Conservation (phyloP, 2,888 invertebrate genomes). For the Lasioglossum zephyrum region DNA sequence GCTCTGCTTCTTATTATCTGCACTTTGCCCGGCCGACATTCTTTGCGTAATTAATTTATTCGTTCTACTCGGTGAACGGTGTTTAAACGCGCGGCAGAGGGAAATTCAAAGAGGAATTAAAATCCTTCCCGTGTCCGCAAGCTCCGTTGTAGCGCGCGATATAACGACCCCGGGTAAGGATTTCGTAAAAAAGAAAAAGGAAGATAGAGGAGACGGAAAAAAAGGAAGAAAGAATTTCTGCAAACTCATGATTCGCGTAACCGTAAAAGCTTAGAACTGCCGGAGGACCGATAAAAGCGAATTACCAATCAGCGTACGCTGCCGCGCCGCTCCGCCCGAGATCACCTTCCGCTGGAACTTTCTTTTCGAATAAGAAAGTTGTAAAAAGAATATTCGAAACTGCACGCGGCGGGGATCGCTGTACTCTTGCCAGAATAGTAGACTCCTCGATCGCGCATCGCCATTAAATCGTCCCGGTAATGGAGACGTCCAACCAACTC, state of each 20-base stretch:
- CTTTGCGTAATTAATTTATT: constrained; percentile 31
- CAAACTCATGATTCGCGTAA: constrained; percentile 28
- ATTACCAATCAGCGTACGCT: constrained; percentile 51
- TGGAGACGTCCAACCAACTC: neutral
- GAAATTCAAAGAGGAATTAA: constrained; percentile 23
- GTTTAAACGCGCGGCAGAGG: neutral
- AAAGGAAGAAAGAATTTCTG: constrained; percentile 9
- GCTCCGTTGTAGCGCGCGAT: neutral
- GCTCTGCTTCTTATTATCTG: neutral
- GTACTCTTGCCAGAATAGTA: neutral
- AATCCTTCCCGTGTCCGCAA: neutral
- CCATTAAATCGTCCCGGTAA: constrained; percentile 12
- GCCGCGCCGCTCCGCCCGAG: neutral
- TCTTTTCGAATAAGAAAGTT: neutral
- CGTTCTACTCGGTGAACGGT: neutral
- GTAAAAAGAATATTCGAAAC: constrained; percentile 18
- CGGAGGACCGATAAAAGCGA: constrained; percentile 42
- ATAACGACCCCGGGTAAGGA: neutral
- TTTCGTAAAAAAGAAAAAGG: neutral
- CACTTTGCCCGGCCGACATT: neutral
- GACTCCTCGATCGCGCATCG: neutral
- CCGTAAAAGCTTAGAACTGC: constrained; percentile 33
- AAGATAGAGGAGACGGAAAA: neutral
- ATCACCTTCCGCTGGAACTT: constrained; percentile 11
- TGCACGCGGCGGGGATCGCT: neutral